Percentiles rank a stretch among this genome's conserved stretches.
Conservation (phyloP, 2,888 invertebrate genomes). For the Dicyrtoma fusca region DNA sequence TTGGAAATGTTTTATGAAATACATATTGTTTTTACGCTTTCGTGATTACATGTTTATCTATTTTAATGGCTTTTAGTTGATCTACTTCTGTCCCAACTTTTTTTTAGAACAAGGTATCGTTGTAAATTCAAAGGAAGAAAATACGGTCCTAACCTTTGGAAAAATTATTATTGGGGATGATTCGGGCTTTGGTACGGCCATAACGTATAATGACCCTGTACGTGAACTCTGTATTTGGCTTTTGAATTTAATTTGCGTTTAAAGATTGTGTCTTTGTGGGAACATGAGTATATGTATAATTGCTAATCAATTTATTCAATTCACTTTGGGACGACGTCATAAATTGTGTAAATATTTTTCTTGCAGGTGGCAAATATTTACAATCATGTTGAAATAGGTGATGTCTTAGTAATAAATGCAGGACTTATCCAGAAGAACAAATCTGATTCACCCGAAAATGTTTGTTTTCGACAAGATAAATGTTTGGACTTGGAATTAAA, state of each 20-base stretch:
- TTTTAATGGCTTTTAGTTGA: no score
- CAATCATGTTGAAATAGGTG: conserved; percentile 18
- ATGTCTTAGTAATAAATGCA: neutral
- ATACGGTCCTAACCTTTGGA: neutral
- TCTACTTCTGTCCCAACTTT: no score
- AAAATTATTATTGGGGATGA: conserved; percentile 15
- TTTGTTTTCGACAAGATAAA: neutral
- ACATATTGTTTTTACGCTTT: no score
- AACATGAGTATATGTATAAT: no score
- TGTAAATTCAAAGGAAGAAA: neutral
- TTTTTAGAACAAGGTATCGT: neutral
- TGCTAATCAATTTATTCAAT: neutral
- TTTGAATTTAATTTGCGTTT: no score
- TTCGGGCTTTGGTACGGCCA: neutral
- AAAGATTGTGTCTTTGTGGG: no score
- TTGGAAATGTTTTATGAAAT: no score
- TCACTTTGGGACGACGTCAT: no score
- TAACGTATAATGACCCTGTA: conserved; percentile 17
- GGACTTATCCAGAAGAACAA: neutral
- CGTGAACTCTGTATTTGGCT: no score
- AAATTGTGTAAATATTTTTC: no score
- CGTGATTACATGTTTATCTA: no score
- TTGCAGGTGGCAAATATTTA: conserved; percentile 2
- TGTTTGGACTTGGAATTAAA: neutral
- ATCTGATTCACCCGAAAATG: neutral